Base-by-base conservation (phyloP, 1,140 invertebrate genomes). In the Tetramorium parvispinum region DNA sequence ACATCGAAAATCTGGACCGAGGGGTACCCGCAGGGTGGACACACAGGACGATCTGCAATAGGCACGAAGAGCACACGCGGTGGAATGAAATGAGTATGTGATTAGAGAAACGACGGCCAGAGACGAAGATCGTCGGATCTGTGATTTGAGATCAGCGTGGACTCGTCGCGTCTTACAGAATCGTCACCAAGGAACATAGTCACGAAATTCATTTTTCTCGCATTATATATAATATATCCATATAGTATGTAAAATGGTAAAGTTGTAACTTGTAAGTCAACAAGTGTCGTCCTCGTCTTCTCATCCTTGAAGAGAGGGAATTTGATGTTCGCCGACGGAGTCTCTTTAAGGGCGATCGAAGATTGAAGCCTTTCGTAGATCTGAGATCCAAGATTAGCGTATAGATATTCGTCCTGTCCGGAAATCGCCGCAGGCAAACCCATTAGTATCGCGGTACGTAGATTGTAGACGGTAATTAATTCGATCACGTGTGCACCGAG, bases 41-140 rank as follows among this genome's bases (percentile, higher is more conserved):
- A 49, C 63, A 51, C 70, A 53, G 53, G 75, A 71, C 61, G 40
- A 89, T 68, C 75, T 81, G 75, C 76, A 88, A 55, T 53, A 85
- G 37, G 71, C 24, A 32, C 46, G 63, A 65, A 59, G 21, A 27
- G 10, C 5, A 51, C 59, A 53, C 49, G 37, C n/a, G 46, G 18
- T 27, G 61, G 21, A 37, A 88, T n/a, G 53, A 27, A 37, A 88
- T 89, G 87, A 68, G 18, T 37, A 11, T 21, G 57, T 49, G 51
- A 8, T 53, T 83, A 59, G 55, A 53, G 8, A 57, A 4, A 59
- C 53, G 40, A 73, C 37, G 57, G 57, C 51, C 24, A 3, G 51
- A 57, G 55, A 68, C 55, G 73, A 73, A 46, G 16, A 73, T 73
- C 27, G 61, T 75, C 32, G 53, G 53, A 73, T 79, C 27, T 21